Base-by-base conservation (phyloP, 2,888 invertebrate species). In the Leptinotarsa peninsularis region DNA sequence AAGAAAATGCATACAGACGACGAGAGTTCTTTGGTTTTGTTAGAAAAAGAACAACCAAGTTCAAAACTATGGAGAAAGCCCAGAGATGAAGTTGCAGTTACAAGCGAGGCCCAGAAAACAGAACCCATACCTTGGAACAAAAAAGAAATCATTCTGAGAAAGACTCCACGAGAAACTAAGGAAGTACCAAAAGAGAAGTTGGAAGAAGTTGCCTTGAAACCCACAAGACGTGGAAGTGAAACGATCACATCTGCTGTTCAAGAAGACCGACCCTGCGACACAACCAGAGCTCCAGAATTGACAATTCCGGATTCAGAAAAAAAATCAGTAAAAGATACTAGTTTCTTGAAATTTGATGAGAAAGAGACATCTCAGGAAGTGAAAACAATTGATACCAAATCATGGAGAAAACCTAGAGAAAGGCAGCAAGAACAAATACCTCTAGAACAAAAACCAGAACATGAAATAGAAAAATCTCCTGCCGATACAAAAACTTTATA, bases 141-240 rank as follows among this genome's bases (percentile, higher is more conserved):
- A 83, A 92, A 94, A 86, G 89, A 90, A 79, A 88, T 91, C 17
- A 87, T 84, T 49, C 82, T 92, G 21, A 91, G 90, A 74, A 87
- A 85, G 69, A 73, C 76, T 18, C 74, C 77, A 15, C 27, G 92
- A 91, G 80, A 89, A 87, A 81, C 80, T 73, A 89, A 89, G 81
- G 87, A 88, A 78, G 81, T 88, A 43, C 83, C 83, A 2, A 88
- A 87, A 76, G 89, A 90, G 80, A 85, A 82, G 49, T 66, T 89
- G 7, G 89, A 90, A 81, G 83, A 85, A 67, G 90, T 93, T 13
- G 89, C 90, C 82, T 84, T 93, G 18, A 79, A 91, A 81, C 92
- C 92, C 4, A 89, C 75, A 69, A 49, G 52, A 33, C 74, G 60
- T 66, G 78, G 77, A 60, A 74, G 72, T 66, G 76, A 68, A 49